phyloP scores from a whole-genome alignment of 2,888 invertebrate species.

The Nebria brevicollis region DNA sequence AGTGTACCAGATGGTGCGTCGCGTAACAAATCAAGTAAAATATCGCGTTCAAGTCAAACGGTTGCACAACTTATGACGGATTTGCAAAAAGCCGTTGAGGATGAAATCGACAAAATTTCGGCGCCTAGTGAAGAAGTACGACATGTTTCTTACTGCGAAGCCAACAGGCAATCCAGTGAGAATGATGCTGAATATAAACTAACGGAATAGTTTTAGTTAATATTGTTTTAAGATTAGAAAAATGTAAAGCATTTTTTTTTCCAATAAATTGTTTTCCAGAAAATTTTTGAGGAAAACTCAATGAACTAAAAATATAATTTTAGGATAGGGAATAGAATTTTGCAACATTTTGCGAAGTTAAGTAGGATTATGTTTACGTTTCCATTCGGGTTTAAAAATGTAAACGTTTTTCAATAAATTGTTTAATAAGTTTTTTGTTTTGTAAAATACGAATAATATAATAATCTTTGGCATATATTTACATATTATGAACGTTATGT shows the following conservation, averaged over 20 bases:
- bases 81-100: not conserved
- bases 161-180: not conserved
- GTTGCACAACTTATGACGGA: slow-evolving; percentile 2
- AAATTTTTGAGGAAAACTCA: not conserved
- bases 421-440: slow-evolving; percentile 42
- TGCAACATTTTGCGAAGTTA: not conserved
- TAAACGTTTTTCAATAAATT: slow-evolving; percentile 16
- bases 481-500: slow-evolving; percentile 45
- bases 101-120: slow-evolving; percentile 12
- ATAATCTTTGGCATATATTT: slow-evolving; percentile 48
- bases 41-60: slow-evolving; percentile 32
- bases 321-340: not conserved
- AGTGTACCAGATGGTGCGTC: slow-evolving; percentile 27
- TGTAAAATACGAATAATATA: slow-evolving; percentile 46
- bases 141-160: not conserved
- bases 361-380: not conserved
- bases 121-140: slow-evolving; percentile 19
- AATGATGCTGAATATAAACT: not conserved
- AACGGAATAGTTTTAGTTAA: not conserved
- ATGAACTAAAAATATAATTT: slow-evolving; percentile 8
- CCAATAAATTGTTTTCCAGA: slow-evolving; percentile 5
- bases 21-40: slow-evolving; percentile 26
- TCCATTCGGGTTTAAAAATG: not conserved
- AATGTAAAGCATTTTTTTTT: not conserved
- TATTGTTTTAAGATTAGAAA: slow-evolving; percentile 10